These are phyloP conservation scores for Aptenodytes forsteri DNA, from an alignment of 2,113 vertebrate species.

Conservation along the genomic window DNA sequence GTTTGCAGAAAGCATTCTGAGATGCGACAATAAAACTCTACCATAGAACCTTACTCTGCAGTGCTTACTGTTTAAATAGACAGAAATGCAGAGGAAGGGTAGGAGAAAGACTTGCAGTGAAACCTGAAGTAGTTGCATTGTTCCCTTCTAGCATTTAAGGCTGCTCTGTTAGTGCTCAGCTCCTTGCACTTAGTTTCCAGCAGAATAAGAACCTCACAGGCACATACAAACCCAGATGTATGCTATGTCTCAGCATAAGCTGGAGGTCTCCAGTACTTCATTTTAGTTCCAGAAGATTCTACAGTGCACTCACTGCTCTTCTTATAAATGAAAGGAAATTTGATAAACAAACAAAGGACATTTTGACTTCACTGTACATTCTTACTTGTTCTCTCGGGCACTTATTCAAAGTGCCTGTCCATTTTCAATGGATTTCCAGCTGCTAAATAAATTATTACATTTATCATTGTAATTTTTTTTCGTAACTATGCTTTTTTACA, in stretches of 20 bases:
- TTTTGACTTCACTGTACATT: not conserved
- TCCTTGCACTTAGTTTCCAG: not conserved
- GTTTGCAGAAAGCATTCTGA: not conserved
- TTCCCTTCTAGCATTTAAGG: not conserved
- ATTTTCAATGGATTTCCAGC: not conserved
- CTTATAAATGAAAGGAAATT: not conserved
- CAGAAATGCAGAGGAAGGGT: not conserved
- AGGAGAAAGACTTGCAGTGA: not conserved
- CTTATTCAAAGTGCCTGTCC: not conserved
- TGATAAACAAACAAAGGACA: not conserved
- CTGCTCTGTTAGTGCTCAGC: not conserved
- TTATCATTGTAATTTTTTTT: not conserved
- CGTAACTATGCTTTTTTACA: not conserved
- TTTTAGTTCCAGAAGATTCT: not conserved
- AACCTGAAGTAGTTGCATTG: not conserved
- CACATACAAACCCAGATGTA: not conserved
- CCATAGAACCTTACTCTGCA: not conserved
- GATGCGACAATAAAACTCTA: not conserved
- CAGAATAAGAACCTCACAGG: not conserved
- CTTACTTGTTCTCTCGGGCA: not conserved
- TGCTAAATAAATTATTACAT: constrained; percentile 47
- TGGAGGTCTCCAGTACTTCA: not conserved
- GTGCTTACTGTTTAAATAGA: not conserved
- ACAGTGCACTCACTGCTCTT: not conserved
- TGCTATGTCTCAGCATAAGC: not conserved